Evolutionary conservation across 2,113 vertebrate species (phyloP).

Genomic region (Archilochus colubris): DNA sequence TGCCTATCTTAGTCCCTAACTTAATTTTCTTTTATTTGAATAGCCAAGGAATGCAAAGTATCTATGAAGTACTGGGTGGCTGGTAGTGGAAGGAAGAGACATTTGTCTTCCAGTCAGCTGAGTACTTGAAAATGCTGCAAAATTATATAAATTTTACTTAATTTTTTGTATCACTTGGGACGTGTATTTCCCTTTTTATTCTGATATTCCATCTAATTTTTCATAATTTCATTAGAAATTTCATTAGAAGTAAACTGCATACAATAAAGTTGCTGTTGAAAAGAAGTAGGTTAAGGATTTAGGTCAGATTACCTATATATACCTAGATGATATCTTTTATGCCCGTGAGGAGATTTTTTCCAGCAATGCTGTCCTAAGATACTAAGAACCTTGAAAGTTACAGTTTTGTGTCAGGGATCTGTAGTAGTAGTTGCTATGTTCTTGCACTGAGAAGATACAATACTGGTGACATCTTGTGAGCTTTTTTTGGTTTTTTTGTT

Average conservation of each 20-base stretch:
- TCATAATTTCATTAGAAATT: background rate
- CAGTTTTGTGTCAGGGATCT: background rate
- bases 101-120: background rate
- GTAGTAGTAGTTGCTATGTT: background rate
- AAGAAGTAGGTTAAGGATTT: background rate
- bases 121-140: background rate
- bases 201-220: background rate
- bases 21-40: background rate
- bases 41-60: background rate
- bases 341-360: background rate
- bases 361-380: background rate
- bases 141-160: background rate
- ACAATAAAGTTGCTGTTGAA: background rate
- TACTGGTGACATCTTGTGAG: fast-evolving
- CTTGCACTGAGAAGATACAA: background rate
- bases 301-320: background rate
- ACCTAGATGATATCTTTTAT: background rate
- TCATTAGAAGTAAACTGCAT: background rate
- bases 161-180: background rate
- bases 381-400: background rate
- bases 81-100: background rate
- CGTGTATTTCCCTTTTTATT: background rate
- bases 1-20: background rate
- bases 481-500: background rate
- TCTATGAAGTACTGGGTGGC: background rate